Evolutionary conservation across 2,888 invertebrate genomes (phyloP), one percentile per base, ranked within the genome.

Genomic region (Cerastoderma edule): DNA sequence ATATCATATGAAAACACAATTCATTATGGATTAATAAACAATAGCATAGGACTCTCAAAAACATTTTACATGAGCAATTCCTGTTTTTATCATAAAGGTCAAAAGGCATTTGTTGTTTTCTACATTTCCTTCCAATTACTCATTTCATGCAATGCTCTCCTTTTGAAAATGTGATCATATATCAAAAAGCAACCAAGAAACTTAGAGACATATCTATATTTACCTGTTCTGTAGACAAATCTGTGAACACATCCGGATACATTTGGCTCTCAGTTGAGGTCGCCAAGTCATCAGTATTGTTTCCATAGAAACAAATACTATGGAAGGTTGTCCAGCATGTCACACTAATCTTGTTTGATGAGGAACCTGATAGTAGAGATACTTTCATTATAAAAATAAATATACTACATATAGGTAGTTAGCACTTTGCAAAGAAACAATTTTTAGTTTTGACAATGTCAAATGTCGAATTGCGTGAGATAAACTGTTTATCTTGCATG

Each of bases 291-390:
- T 19, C 54, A 10, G 27, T 56, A 13, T 72, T 64, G 46, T 79
- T 72, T 27, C 57, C 57, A 57, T 78, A 67, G 78, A 83, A 86
- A 74, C 83, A 83, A 22, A 73, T 44, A 30, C 50, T 28, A 27
- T 80, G 83, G 22, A 90, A 78, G 48, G 81, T 81, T 44, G 89
- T 82, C 90, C 90, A 90, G 83, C 87, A 88, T 63, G 82, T 81
- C 5, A 84, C 80, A 77, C 86, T 85, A 3, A 90, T 68, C n/a
- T 78, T 80, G 56, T 89, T 87, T 22, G 81, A 67, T 19, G 87
- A 80, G 22, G 90, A 89, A 28, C 89, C 90, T 89, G 76, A 48
- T 56, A 72, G 60, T 13, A 2, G n/a, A 46, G 46, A 46, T 3
- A 46, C n/a, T n/a, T n/a, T n/a, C n/a, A 66, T 33, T 63, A 27